Percentiles rank a stretch among this genome's conserved stretches.
Conservation (phyloP, 2,797 vertebrate genomes). For the Clamator glandarius region DNA sequence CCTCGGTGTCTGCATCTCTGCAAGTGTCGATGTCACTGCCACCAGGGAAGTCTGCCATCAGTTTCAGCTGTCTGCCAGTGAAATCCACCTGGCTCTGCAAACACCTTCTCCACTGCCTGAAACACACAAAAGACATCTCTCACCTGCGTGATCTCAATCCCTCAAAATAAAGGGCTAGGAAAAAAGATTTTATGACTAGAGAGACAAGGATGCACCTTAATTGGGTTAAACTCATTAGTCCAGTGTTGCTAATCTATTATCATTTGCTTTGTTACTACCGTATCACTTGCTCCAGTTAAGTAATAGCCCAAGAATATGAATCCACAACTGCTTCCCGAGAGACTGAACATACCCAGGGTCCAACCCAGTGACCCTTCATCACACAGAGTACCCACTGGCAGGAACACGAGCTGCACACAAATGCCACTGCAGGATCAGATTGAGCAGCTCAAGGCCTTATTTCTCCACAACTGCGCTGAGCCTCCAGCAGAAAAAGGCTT, state of each 20-base stretch:
- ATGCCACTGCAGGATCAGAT: neutral
- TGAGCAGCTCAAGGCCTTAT: neutral
- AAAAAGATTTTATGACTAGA: neutral
- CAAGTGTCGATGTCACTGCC: slow-evolving; percentile 42
- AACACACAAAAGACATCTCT: slow-evolving; percentile 31
- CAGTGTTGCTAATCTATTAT: neutral
- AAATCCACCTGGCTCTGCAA: slow-evolving; percentile 75
- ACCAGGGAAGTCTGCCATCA: slow-evolving; percentile 70
- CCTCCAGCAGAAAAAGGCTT: neutral
- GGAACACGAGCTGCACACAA: neutral
- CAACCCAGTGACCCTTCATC: neutral
- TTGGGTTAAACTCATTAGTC: neutral
- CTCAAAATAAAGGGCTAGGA: neutral
- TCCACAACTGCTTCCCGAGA: neutral
- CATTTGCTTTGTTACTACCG: neutral
- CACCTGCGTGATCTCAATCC: neutral
- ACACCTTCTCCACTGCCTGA: slow-evolving; percentile 76
- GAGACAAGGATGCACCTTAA: neutral
- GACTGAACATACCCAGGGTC: neutral
- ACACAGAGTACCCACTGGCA: fast-evolving
- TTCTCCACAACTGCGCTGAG: neutral
- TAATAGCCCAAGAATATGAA: neutral
- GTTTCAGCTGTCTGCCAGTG: slow-evolving; percentile 82
- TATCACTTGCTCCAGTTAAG: neutral
- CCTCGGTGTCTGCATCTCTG: slow-evolving; percentile 70